Percentiles rank a stretch among this genome's conserved stretches.
These are phyloP conservation scores for Pleuronectes platessa DNA, from an alignment of 2,113 vertebrate species.

Conservation along the genomic window DNA sequence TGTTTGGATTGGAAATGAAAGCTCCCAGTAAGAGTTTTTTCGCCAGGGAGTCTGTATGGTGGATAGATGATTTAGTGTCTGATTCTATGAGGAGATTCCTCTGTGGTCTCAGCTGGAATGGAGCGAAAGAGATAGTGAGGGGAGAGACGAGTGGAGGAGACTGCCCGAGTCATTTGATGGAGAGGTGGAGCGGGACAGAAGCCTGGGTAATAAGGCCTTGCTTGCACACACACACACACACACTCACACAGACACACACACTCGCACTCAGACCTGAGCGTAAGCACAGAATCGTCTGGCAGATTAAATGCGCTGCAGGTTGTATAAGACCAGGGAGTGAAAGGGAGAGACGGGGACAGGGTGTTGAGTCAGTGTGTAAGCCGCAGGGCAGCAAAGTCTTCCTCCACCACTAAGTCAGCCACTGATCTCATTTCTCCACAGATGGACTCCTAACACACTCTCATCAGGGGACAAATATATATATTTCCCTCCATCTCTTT, in stretches of 20 bases:
- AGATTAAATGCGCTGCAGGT: slow-evolving; percentile 72
- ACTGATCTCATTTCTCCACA: slow-evolving; percentile 78
- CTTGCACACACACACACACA: not conserved
- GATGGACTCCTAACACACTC: slow-evolving; percentile 77
- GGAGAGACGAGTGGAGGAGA: slow-evolving; percentile 43
- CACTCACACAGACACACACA: not conserved
- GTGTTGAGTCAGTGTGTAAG: slow-evolving; percentile 67
- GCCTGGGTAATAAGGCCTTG: slow-evolving; percentile 56
- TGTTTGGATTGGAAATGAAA: slow-evolving; percentile 64
- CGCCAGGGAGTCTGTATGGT: slow-evolving; percentile 50
- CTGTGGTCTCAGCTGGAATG: slow-evolving; percentile 63
- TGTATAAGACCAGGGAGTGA: slow-evolving; percentile 56
- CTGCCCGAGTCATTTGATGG: slow-evolving; percentile 61
- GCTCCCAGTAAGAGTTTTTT: slow-evolving; percentile 58
- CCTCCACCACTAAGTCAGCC: slow-evolving; percentile 70
- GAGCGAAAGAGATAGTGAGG: slow-evolving; percentile 43
- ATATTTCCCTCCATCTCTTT: slow-evolving; percentile 60
- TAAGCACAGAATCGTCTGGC: slow-evolving; percentile 33
- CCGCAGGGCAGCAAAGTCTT: slow-evolving; percentile 76
- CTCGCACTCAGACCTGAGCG: slow-evolving; percentile 18
- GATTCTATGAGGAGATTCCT: slow-evolving; percentile 66
- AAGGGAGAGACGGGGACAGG: slow-evolving; percentile 30
- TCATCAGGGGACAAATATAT: slow-evolving; percentile 72
- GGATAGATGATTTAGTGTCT: slow-evolving; percentile 70
- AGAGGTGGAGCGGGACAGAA: slow-evolving; percentile 54